Evolutionary conservation across 2,113 vertebrate species (phyloP).

Genomic region (Periophthalmus modestus): DNA sequence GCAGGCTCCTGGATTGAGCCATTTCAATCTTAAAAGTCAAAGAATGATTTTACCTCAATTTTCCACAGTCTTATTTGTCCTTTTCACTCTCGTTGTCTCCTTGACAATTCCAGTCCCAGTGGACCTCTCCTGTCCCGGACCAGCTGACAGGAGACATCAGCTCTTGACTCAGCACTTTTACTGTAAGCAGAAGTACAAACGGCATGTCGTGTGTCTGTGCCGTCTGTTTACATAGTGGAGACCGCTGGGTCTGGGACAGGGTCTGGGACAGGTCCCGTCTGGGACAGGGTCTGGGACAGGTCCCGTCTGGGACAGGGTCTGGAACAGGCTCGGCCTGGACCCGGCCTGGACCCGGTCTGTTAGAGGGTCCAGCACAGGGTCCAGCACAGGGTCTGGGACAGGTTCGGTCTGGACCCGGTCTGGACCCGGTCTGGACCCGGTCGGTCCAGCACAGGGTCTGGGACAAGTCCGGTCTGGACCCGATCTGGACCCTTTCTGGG

Average conservation of each 20-base stretch:
- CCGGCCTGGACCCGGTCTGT: no score
- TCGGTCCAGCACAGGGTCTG: no score
- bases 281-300: no score
- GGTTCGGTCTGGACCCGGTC: no score
- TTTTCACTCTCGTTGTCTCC: not conserved
- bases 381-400: not conserved
- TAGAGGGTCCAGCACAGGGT: no score
- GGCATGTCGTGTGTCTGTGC: slow-evolving; percentile 3
- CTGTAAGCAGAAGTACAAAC: not conserved
- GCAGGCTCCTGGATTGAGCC: no score
- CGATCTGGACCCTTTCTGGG: slow-evolving; percentile 2
- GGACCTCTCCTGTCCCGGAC: slow-evolving; percentile 16
- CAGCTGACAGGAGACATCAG: slow-evolving; percentile 4
- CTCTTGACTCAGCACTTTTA: slow-evolving; percentile 30
- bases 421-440: no score
- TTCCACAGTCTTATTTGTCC: not conserved
- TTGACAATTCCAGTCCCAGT: slow-evolving; percentile 10
- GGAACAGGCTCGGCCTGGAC: no score
- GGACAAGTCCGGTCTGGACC: no score
- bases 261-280: no score
- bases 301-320: no score
- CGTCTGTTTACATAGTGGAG: slow-evolving; percentile 13
- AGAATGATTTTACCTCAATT: no score
- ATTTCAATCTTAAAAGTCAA: not conserved
- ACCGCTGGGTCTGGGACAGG: not conserved